phyloP scores from a whole-genome alignment of 2,113 vertebrate species.

The Rhodinocichla rosea region DNA sequence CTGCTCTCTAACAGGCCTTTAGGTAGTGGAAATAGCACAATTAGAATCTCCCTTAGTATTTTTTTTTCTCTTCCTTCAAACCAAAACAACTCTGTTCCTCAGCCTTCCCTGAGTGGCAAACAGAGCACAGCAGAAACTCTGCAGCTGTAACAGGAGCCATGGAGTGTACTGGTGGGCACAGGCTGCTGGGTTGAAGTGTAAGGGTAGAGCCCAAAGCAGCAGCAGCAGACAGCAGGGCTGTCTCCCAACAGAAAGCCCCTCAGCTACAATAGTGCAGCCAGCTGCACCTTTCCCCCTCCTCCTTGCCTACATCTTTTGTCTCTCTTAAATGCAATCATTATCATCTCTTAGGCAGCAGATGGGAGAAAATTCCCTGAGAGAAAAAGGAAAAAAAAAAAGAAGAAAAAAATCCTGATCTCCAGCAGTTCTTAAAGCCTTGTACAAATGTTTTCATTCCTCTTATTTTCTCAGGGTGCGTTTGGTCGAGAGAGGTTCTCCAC shows the following conservation, averaged over 20 bases:
- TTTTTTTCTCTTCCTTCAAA: not conserved
- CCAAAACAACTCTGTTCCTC: not conserved
- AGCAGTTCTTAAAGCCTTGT: not conserved
- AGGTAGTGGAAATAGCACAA: not conserved
- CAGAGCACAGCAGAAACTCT: accelerated
- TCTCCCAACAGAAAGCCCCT: not conserved
- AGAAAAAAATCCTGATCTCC: not conserved
- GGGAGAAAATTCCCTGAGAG: not conserved
- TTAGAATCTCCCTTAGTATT: not conserved
- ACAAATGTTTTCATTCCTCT: not conserved
- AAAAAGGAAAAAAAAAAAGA: not conserved
- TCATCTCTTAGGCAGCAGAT: not conserved
- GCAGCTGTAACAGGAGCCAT: accelerated
- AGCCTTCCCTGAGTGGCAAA: not conserved
- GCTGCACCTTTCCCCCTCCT: not conserved
- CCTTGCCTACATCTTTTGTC: not conserved
- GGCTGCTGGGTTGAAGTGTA: not conserved
- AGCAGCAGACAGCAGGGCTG: not conserved
- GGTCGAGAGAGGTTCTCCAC: constrained; percentile 94
- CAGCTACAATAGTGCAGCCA: not conserved
- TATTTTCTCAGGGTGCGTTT: constrained; percentile 84
- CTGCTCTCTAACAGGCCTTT: not conserved
- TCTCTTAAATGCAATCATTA: not conserved
- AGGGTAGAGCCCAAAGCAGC: not conserved
- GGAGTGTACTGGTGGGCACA: not conserved